Percentiles rank a stretch among this genome's conserved stretches.
Evolutionary conservation across 2,888 invertebrate species (phyloP).

Genomic region (Halocaridina rubra): DNA sequence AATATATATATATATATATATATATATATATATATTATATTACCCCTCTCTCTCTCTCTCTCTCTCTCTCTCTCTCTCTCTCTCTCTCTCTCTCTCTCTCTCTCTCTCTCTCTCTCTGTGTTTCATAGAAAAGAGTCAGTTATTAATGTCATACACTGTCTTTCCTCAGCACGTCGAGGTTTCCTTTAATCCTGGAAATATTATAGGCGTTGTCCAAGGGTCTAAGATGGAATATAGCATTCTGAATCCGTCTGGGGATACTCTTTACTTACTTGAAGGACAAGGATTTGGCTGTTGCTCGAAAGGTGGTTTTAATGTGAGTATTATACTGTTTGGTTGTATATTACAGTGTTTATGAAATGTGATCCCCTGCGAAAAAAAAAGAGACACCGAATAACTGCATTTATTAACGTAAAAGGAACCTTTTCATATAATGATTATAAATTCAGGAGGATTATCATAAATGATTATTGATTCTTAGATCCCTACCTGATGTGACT

Average conservation of each 20-base stretch:
- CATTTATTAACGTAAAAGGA: too few species aligned
- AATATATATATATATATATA: background rate
- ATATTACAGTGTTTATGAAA: too few species aligned
- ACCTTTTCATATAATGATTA: too few species aligned
- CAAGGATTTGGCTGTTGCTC: background rate
- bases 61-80: background rate
- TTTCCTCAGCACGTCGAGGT: conserved; percentile 37
- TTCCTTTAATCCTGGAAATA: conserved; percentile 20
- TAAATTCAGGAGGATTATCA: too few species aligned
- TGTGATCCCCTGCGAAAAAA: too few species aligned
- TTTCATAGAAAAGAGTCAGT: background rate
- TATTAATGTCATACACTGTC: background rate
- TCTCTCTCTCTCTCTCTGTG: background rate
- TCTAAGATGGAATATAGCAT: conserved; percentile 4
- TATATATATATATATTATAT: background rate
- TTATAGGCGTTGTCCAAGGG: conserved; percentile 40
- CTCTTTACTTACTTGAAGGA: conserved; percentile 15
- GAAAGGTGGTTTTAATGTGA: background rate
- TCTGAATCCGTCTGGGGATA: conserved; percentile 36
- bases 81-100: too few species aligned
- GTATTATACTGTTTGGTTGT: too few species aligned
- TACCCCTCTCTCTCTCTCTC: background rate
- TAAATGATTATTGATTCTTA: too few species aligned
- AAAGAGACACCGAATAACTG: too few species aligned
- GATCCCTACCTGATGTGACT: too few species aligned